A percentile compares a stretch with the other conserved stretches of the same genome.
phyloP scores from a whole-genome alignment of 2,113 vertebrate genomes.

The Eonycteris spelaea region DNA sequence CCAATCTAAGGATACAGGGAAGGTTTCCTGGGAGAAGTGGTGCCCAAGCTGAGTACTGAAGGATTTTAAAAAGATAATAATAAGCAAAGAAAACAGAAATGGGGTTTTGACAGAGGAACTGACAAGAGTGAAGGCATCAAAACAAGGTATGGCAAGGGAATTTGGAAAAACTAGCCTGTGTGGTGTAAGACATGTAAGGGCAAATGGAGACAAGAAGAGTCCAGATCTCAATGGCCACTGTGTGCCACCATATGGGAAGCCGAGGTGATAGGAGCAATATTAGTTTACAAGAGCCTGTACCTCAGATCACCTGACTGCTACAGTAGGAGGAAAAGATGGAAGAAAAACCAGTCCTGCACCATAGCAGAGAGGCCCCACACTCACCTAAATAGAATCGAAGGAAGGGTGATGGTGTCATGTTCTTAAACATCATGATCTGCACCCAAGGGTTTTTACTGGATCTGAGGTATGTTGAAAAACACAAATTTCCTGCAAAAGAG shows the following conservation, averaged over 20 bases:
- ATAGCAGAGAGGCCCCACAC: constrained; percentile 39
- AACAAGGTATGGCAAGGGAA: background rate
- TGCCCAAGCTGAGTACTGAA: background rate
- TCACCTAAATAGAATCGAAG: constrained; percentile 94
- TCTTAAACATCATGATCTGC: constrained; percentile 96
- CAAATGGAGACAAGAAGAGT: no score
- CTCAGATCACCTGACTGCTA: background rate
- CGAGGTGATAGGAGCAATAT: accelerated
- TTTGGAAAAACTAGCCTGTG: accelerated
- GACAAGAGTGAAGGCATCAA: background rate
- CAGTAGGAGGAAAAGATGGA: accelerated
- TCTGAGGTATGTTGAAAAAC: constrained; percentile 96
- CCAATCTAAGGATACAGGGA: background rate
- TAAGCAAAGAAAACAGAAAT: background rate
- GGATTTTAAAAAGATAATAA: background rate
- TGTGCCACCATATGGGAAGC: background rate
- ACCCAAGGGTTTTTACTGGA: constrained; percentile 97
- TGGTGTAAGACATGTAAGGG: background rate
- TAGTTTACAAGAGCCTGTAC: accelerated
- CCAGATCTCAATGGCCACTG: background rate
- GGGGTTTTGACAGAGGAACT: background rate
- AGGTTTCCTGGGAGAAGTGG: background rate
- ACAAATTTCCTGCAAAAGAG: constrained; percentile 91
- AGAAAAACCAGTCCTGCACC: accelerated
- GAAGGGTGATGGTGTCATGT: constrained; percentile 95